Percentiles rank a stretch among this genome's conserved stretches.
Evolutionary conservation across 2,888 invertebrate genomes (phyloP).

Genomic region (Eupithecia abbreviata): DNA sequence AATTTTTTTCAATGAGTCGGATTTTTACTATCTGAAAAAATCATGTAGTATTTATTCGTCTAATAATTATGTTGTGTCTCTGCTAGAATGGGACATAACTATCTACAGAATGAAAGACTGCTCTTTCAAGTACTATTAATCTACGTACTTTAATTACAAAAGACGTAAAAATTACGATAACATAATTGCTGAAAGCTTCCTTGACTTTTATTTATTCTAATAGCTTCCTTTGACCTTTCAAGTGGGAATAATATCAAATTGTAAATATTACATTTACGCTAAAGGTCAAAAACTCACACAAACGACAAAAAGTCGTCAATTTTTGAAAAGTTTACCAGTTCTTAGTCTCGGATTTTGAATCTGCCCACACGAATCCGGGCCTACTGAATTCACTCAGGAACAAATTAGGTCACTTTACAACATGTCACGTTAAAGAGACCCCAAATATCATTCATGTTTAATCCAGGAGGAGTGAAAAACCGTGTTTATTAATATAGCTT

Average conservation of each 20-base stretch:
- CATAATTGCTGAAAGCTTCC: neutral
- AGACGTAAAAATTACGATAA: neutral
- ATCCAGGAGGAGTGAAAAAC: constrained; percentile 50
- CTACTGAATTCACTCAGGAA: constrained; percentile 19
- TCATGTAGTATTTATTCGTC: neutral
- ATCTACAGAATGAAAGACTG: neutral
- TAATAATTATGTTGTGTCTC: neutral
- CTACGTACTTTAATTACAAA: neutral
- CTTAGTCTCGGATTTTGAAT: neutral
- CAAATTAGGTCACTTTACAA: constrained; percentile 29
- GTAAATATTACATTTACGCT: neutral
- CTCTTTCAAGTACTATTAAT: neutral
- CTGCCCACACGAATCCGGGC: neutral
- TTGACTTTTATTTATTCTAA: neutral
- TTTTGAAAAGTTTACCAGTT: constrained; percentile 7
- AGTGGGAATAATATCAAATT: neutral
- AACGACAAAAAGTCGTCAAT: neutral
- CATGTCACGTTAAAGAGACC: constrained; percentile 34
- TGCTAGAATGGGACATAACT: neutral
- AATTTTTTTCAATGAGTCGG: neutral
- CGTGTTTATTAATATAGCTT: constrained; percentile 38
- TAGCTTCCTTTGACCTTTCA: neutral
- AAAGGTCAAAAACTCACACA: neutral
- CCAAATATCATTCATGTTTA: constrained; percentile 52
- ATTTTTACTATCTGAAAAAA: neutral